phyloP scores from a whole-genome alignment of 2,113 vertebrate genomes.

The Amia ocellicauda region DNA sequence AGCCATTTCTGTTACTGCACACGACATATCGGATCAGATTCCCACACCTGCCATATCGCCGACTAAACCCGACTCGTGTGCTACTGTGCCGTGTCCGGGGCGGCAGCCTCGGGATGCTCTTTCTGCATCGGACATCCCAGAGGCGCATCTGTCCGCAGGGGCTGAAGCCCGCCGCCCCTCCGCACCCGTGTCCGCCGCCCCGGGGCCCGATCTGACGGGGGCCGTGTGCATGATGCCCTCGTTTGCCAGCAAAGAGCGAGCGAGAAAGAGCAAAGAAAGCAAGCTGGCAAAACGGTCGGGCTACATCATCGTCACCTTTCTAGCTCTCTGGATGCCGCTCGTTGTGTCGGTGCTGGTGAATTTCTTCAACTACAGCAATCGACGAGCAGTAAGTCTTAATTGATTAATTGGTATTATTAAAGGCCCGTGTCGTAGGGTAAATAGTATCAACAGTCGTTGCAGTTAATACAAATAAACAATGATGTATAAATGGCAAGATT shows the following conservation, averaged over 20 bases:
- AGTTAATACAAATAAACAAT: not conserved
- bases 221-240: conserved; percentile 69
- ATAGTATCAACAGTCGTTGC: not conserved
- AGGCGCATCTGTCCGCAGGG: no score
- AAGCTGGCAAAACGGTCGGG: conserved; percentile 67
- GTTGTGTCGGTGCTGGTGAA: conserved; percentile 54
- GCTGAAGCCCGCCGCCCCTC: no score
- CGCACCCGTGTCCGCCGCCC: no score
- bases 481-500: not conserved
- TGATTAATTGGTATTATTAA: not conserved
- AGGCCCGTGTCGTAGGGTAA: not conserved
- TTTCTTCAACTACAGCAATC: conserved; percentile 30
- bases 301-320: conserved; percentile 66
- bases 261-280: conserved; percentile 57
- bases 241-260: conserved; percentile 45
- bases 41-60: no score
- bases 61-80: no score
- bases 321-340: conserved; percentile 63
- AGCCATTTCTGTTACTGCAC: no score
- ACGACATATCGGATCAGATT: no score
- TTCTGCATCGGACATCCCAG: no score
- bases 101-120: no score
- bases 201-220: conserved; percentile 32
- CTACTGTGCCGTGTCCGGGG: no score
- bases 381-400: conserved; percentile 40